phyloP scores from a whole-genome alignment of 2,888 invertebrate genomes.

The Abscondita cerata region DNA sequence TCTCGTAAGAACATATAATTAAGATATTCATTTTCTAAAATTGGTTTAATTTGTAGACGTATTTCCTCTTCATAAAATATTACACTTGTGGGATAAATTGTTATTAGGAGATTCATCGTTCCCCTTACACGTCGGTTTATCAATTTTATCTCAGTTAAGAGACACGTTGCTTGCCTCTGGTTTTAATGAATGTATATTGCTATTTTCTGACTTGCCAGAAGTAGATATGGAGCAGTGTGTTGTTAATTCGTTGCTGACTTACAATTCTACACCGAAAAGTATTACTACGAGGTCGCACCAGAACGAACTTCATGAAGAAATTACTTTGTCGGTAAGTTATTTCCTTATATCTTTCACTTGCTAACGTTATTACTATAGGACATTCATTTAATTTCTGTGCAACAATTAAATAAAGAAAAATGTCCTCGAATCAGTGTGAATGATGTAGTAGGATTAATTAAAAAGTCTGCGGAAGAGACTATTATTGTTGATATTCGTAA shows the following conservation, averaged over 20 bases:
- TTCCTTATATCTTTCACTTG: neutral
- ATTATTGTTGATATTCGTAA: constrained; percentile 75
- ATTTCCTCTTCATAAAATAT: constrained; percentile 96
- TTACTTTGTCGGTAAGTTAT: constrained; percentile 42
- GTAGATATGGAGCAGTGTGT: constrained; percentile 95
- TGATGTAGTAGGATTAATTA: constrained; percentile 79
- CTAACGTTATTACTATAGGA: constrained; percentile 62
- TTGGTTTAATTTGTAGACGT: constrained; percentile 75
- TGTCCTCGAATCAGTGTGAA: constrained; percentile 85
- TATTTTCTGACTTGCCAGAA: constrained; percentile 98
- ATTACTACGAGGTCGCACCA: constrained; percentile 86
- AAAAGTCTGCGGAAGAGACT: constrained; percentile 64
- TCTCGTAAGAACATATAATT: constrained; percentile 76
- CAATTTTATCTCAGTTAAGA: constrained; percentile 87
- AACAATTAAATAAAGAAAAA: constrained; percentile 62
- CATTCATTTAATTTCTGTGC: constrained; percentile 70
- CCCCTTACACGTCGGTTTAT: constrained; percentile 93
- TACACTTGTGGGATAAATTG: constrained; percentile 97
- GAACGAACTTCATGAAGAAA: constrained; percentile 31
- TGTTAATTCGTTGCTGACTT: constrained; percentile 85
- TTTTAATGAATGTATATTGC: constrained; percentile 97
- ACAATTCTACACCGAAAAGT: constrained; percentile 84
- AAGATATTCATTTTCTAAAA: constrained; percentile 10
- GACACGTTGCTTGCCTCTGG: constrained; percentile 85
- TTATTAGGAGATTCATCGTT: constrained; percentile 92